Percentiles rank a stretch among this genome's conserved stretches.
phyloP scores from a whole-genome alignment of 2,113 vertebrate genomes.

The Paraplagusia blochii region DNA sequence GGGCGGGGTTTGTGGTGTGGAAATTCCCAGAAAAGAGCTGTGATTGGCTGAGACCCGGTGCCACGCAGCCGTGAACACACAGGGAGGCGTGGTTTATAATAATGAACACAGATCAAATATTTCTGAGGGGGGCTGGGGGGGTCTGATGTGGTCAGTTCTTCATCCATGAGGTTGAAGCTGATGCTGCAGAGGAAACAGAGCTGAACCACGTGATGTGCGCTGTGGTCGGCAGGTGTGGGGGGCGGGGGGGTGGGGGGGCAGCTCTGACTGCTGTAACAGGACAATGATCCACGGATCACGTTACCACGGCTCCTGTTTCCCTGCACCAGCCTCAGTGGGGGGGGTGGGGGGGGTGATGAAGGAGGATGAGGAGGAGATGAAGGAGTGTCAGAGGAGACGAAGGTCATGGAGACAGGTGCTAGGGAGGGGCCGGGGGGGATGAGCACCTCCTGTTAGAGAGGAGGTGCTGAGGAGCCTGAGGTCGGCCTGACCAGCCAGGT shows the following conservation, averaged over 20 bases:
- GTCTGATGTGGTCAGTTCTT: neutral
- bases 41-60: constrained; percentile 55
- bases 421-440: constrained; percentile 45
- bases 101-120: no score
- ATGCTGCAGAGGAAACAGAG: constrained; percentile 15
- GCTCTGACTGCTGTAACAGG: constrained; percentile 51
- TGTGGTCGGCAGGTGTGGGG: constrained; percentile 48
- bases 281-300: constrained; percentile 67
- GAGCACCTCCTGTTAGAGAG: constrained; percentile 6
- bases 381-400: constrained; percentile 9
- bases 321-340: constrained; percentile 33
- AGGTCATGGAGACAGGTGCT: constrained; percentile 12
- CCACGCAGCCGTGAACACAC: constrained; percentile 39
- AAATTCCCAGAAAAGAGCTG: constrained; percentile 72
- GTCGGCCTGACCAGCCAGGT: neutral
- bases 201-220: neutral
- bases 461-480: neutral
- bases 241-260: constrained; percentile 22
- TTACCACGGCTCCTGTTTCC: constrained; percentile 66
- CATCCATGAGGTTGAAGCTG: constrained; percentile 19
- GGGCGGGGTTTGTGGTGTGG: constrained; percentile 73
- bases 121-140: no score
- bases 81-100: no score
- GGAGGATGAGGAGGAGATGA: constrained; percentile 9
- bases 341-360: constrained; percentile 26